Conservation (phyloP, 1,140 invertebrate genomes). For the Vanessa atalanta region DNA sequence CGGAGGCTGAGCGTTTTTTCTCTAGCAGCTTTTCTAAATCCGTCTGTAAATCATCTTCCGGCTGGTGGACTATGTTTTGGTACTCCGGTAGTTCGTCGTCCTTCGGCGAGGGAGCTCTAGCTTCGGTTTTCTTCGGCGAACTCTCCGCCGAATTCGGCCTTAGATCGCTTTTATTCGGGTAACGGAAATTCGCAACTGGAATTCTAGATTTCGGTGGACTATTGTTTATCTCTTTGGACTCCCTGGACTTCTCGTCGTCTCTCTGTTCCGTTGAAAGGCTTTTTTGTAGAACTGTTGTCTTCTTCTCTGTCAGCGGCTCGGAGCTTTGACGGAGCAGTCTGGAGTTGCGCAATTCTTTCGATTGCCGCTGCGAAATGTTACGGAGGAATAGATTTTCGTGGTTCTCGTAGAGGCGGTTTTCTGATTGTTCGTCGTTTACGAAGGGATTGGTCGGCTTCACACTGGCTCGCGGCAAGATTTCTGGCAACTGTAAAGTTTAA, state of each 20-base stretch:
- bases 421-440: constrained; percentile 59
- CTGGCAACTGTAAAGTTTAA: constrained; percentile 57
- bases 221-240: constrained; percentile 51
- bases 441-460: constrained; percentile 63
- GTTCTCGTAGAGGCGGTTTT: constrained; percentile 73
- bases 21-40: constrained; percentile 52
- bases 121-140: constrained; percentile 63
- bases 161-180: constrained; percentile 74
- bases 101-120: constrained; percentile 29
- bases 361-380: constrained; percentile 74
- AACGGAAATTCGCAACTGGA: constrained; percentile 76
- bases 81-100: constrained; percentile 68
- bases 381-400: constrained; percentile 78
- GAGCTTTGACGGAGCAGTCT: constrained; percentile 71
- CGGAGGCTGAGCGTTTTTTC: constrained; percentile 50
- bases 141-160: constrained; percentile 59
- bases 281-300: constrained; percentile 62
- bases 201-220: constrained; percentile 72
- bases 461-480: constrained; percentile 63
- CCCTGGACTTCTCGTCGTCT: constrained; percentile 56
- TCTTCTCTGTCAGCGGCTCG: constrained; percentile 69
- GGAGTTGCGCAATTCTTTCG: constrained; percentile 69
- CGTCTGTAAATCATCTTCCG: constrained; percentile 43
- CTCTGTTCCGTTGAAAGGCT: constrained; percentile 73
- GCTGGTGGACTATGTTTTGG: constrained; percentile 64